Conservation (phyloP, 2,888 invertebrate genomes). For the Xestia rhomboidea region DNA sequence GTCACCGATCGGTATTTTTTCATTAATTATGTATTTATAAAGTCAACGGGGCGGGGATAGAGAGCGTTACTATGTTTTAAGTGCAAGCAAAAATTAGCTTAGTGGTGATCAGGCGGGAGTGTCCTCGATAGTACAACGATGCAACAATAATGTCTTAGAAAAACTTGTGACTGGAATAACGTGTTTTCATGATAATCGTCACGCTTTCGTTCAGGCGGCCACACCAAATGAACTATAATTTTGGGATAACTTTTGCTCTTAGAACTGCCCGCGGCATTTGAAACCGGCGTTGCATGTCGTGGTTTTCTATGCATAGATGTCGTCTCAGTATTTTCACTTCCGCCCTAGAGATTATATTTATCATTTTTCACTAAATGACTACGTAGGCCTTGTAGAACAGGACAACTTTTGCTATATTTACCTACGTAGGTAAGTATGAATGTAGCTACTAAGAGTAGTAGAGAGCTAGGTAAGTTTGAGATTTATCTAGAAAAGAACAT, state of each 20-base stretch:
- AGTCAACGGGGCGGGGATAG: too few relatives aligned
- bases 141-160: not conserved
- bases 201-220: not conserved
- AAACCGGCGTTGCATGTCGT: slow-evolving; percentile 15
- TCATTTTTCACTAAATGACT: slow-evolving; percentile 32
- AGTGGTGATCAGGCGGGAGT: too few relatives aligned
- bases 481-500: slow-evolving; percentile 8
- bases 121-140: too few relatives aligned
- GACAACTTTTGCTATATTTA: slow-evolving; percentile 6
- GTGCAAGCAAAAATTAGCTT: too few relatives aligned
- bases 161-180: not conserved
- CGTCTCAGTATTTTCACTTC: slow-evolving; percentile 44
- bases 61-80: too few relatives aligned
- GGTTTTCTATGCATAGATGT: slow-evolving; percentile 21
- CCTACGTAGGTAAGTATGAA: not conserved
- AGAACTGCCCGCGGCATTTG: not conserved
- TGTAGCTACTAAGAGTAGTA: not conserved
- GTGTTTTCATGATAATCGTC: not conserved
- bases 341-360: slow-evolving; percentile 26
- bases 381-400: slow-evolving; percentile 19
- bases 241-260: slow-evolving; percentile 8
- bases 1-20: too few relatives aligned
- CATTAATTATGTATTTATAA: too few relatives aligned
- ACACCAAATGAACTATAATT: not conserved
- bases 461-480: slow-evolving; percentile 8